These are phyloP conservation scores for Epiblema foenella DNA, from an alignment of 2,888 invertebrate genomes.

Conservation along the genomic window DNA sequence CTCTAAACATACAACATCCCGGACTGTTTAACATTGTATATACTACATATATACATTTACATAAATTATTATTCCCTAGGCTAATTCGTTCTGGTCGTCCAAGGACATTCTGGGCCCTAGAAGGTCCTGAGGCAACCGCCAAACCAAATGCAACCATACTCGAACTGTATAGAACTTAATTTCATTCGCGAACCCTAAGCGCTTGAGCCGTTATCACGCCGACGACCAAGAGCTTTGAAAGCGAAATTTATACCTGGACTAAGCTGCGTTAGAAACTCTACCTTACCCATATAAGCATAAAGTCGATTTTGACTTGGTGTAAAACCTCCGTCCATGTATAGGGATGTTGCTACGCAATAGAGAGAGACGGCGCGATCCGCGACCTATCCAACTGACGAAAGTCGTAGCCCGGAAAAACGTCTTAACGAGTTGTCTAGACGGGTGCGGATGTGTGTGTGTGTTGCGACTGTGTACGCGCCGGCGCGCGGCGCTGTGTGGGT, in stretches of 20 bases:
- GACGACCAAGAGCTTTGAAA: slow-evolving; percentile 70
- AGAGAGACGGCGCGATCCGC: slow-evolving; percentile 75
- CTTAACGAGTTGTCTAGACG: slow-evolving; percentile 83
- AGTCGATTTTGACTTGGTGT: neutral
- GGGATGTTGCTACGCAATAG: slow-evolving; percentile 57
- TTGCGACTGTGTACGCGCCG: slow-evolving; percentile 42
- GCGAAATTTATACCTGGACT: slow-evolving; percentile 80
- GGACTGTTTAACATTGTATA: slow-evolving; percentile 20
- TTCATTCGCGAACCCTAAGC: slow-evolving; percentile 38
- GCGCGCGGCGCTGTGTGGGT: slow-evolving; percentile 48
- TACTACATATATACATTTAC: slow-evolving; percentile 67
- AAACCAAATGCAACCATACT: slow-evolving; percentile 51
- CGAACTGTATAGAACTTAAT: slow-evolving; percentile 32
- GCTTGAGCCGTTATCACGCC: slow-evolving; percentile 59
- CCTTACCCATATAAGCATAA: neutral
- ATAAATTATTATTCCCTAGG: slow-evolving; percentile 83
- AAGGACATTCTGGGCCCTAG: slow-evolving; percentile 76
- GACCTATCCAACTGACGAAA: slow-evolving; percentile 85
- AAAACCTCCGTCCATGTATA: slow-evolving; percentile 46
- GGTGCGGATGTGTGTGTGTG: slow-evolving; percentile 47
- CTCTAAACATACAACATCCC: slow-evolving; percentile 10
- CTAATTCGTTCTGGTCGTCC: slow-evolving; percentile 82
- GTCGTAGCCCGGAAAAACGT: slow-evolving; percentile 82
- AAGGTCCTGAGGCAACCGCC: slow-evolving; percentile 59
- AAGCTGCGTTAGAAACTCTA: neutral